phyloP scores from a whole-genome alignment of 2,113 vertebrate genomes.

The Zosterops borbonicus region DNA sequence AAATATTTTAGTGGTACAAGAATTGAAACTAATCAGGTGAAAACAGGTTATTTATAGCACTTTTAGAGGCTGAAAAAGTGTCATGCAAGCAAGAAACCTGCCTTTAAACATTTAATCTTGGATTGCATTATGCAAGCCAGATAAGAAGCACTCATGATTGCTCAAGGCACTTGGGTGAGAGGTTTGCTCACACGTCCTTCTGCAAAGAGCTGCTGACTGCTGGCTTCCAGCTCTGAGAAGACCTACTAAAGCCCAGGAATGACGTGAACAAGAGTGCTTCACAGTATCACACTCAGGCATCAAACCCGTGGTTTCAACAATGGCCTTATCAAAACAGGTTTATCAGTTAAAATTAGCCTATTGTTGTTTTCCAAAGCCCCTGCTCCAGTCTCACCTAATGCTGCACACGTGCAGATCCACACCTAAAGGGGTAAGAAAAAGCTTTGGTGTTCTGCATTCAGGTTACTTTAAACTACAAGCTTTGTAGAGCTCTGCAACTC shows the following conservation, averaged over 20 bases:
- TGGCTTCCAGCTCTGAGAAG: not conserved
- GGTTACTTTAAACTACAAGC: not conserved
- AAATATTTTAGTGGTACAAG: not conserved
- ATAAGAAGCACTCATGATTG: constrained; percentile 22
- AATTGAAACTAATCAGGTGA: not conserved
- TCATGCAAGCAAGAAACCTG: not conserved
- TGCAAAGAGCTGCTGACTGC: not conserved
- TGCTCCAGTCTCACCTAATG: not conserved
- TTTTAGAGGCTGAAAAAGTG: not conserved
- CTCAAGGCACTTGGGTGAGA: not conserved
- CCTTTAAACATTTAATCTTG: not conserved
- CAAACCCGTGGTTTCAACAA: not conserved
- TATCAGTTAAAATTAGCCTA: not conserved
- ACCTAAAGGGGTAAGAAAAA: not conserved
- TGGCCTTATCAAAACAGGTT: not conserved
- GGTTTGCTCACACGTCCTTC: not conserved
- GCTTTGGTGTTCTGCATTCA: not conserved
- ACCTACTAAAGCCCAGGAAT: not conserved
- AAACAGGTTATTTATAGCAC: not conserved
- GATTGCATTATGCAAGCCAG: not conserved
- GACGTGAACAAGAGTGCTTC: not conserved
- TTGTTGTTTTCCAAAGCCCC: not conserved
- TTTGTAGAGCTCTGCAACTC: not conserved
- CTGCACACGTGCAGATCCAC: not conserved
- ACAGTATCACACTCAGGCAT: not conserved